phyloP scores from a whole-genome alignment of 2,797 vertebrate genomes.

The Eidolon dupreanum region DNA sequence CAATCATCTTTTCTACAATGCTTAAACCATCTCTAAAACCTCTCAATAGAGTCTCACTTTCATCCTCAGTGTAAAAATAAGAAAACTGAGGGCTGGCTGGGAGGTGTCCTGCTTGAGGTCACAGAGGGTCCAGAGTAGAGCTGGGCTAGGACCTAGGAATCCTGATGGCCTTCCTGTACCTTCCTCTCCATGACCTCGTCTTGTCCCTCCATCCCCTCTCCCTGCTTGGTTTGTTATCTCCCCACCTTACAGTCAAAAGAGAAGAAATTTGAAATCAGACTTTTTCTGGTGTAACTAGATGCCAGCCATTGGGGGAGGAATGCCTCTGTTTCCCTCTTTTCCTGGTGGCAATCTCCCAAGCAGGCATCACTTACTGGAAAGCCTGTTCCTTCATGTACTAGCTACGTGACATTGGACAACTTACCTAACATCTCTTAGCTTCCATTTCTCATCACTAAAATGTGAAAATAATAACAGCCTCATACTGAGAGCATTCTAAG shows the following conservation, averaged over 20 bases:
- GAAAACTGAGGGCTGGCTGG: not conserved
- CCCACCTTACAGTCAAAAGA: not conserved
- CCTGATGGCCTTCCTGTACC: not conserved
- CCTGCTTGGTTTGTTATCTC: not conserved
- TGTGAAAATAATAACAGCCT: not conserved
- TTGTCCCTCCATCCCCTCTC: not conserved
- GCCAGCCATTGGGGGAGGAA: not conserved
- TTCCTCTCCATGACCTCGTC: not conserved
- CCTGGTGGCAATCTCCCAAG: not conserved
- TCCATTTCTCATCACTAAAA: not conserved
- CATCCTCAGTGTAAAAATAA: not conserved
- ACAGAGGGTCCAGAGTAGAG: not conserved
- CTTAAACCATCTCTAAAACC: not conserved
- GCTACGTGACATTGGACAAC: not conserved
- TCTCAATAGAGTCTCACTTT: not conserved
- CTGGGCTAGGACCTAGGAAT: not conserved
- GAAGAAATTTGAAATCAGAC: slow-evolving; percentile 20
- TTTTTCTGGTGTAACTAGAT: not conserved
- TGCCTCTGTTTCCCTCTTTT: not conserved
- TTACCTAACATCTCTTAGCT: not conserved
- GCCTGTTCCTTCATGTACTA: not conserved
- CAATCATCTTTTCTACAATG: not conserved
- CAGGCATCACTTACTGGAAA: not conserved
- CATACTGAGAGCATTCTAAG: not conserved
- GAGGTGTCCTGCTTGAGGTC: slow-evolving; percentile 45